Evolutionary conservation across 1,140 invertebrate genomes (phyloP), one percentile per base, ranked within the genome.

Genomic region (Maconellicoccus hirsutus): DNA sequence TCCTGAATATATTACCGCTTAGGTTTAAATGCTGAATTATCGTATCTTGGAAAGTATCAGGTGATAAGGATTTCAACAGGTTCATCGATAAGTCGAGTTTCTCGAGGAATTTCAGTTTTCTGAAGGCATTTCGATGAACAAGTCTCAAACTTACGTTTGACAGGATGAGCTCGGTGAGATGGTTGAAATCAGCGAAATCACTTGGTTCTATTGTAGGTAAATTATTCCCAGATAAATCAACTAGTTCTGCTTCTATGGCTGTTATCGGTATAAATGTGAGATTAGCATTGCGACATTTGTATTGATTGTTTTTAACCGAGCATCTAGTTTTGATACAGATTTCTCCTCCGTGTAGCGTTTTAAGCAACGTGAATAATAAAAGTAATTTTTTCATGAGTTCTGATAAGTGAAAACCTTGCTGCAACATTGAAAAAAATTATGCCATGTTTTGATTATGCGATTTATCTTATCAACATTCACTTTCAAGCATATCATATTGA

Each of bases 1-100:
- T 66, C 61, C 22, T 66, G 61, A 66, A 23, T 26, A 66, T 66
- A 25, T 66, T 66, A 25, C 22, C 21, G 61, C 61, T 66, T 10
- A 66, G 21, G 19, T 66, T 66, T 22, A 66, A 16, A 23, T 26
- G 61, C 16, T 66, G 22, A 22, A 66, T 23, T 25, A 66, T 23
- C 7, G 8, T 66, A 16, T 66, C 25, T 23, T 3, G 2, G 22
- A 66, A 66, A 14, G 25, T 25, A 23, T 66, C 61, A 12, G 61
- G 61, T 4, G 22, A 12, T 8, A 66, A 8, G 8, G 21, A 25
- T 66, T 26, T 23, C 21, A 66, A 26, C 3, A 23, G 16, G 25
- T 66, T 66, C 22, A 26, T 66, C 25, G 61, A 66, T 26, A 66
- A 23, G 19, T 66, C 61, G 8, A 66, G 25, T 4, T 66, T 14